These are phyloP conservation scores for Neotragus moschatus DNA, from an alignment of 2,113 vertebrate genomes.

Conservation along the genomic window DNA sequence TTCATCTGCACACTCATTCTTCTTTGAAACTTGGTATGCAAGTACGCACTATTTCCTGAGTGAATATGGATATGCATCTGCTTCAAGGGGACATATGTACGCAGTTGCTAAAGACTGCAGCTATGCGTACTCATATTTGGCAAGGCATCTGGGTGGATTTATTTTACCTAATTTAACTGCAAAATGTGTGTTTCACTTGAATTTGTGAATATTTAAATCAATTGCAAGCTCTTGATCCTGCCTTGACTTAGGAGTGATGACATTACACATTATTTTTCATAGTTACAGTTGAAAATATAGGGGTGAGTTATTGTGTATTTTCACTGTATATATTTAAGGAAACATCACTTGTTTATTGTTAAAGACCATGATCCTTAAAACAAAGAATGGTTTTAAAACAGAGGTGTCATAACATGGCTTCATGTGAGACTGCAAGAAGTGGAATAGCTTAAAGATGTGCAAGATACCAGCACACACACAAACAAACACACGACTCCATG, in stretches of 20 bases:
- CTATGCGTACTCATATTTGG: not conserved
- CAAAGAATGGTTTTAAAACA: not conserved
- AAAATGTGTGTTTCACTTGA: not conserved
- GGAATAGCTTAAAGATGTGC: not conserved
- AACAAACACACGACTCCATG: not conserved
- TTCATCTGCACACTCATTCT: conserved; percentile 47
- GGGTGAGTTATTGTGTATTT: not conserved
- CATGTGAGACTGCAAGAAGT: not conserved
- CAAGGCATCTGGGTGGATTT: conserved; percentile 49
- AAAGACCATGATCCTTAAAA: not conserved
- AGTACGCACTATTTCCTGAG: conserved; percentile 16
- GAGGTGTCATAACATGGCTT: not conserved
- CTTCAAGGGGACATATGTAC: not conserved
- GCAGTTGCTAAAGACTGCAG: not conserved
- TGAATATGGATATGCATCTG: conserved; percentile 63
- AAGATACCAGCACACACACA: not conserved
- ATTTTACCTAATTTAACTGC: conserved; percentile 21
- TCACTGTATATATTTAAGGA: not conserved
- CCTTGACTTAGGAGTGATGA: not conserved
- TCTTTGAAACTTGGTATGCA: conserved; percentile 22
- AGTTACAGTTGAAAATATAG: not conserved
- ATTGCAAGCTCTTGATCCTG: not conserved
- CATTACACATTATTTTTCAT: not conserved
- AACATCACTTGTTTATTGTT: not conserved
- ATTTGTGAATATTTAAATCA: not conserved